A percentile compares a stretch with the other conserved stretches of the same genome.
These are phyloP conservation scores for Hippocampus zosterae DNA, from an alignment of 2,113 vertebrate species.

Conservation along the genomic window DNA sequence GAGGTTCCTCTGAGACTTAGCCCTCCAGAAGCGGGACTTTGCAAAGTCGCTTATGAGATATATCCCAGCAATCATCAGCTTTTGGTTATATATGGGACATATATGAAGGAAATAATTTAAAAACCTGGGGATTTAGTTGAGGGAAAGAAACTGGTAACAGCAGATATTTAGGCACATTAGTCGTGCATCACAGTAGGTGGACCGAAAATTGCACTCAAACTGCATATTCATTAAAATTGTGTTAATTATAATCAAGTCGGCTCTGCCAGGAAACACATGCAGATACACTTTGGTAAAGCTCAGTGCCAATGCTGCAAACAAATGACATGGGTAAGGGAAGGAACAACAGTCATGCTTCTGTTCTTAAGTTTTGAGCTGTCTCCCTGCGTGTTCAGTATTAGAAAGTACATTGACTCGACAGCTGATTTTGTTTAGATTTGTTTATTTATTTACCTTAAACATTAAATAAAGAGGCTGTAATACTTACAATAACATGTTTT, in stretches of 20 bases:
- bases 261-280: constrained; percentile 23
- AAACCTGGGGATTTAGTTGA: constrained; percentile 39
- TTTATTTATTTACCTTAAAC: too few species aligned
- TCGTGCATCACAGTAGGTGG: constrained; percentile 39
- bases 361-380: background rate
- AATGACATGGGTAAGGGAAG: constrained; percentile 11
- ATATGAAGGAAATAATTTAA: constrained; percentile 39
- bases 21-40: constrained; percentile 36
- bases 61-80: constrained; percentile 52
- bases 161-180: constrained; percentile 52
- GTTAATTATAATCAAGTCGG: constrained; percentile 36
- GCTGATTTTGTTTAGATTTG: too few species aligned
- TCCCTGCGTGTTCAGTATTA: background rate
- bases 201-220: constrained; percentile 32
- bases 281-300: background rate
- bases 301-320: constrained; percentile 12
- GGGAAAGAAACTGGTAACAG: constrained; percentile 44
- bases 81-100: constrained; percentile 46
- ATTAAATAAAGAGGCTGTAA: too few species aligned
- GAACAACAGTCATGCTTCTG: constrained; percentile 32
- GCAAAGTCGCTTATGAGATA: constrained; percentile 52
- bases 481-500: too few species aligned
- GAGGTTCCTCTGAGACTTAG: constrained; percentile 40
- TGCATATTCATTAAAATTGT: constrained; percentile 39
- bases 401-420: too few species aligned